Evolutionary conservation across 2,888 invertebrate species (phyloP), one percentile per base, ranked within the genome.

Genomic region (Parascotia fuliginaria): DNA sequence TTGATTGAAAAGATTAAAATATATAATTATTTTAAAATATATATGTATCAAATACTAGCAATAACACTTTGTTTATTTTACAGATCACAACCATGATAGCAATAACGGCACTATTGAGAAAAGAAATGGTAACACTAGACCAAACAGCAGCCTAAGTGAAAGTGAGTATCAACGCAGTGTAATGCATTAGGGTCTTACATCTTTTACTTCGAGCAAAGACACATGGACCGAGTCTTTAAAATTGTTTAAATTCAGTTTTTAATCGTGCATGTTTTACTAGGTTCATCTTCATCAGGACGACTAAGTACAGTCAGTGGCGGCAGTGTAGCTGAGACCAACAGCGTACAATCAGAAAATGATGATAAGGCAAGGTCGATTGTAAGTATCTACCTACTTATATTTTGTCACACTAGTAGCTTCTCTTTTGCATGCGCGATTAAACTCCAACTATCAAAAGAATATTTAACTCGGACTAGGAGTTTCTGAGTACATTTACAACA

Each of bases 321-420:
- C 24, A 97, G 97, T 69, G 92, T 96, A 0, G 96, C 96, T 0
- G 97, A 97, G 70, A 88, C 91, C 1, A 96, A 96, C 73, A 97
- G 97, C 45, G 96, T 96, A 0, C 96, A 96, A 75, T 97, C 97
- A 0, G 97, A 97, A 79, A 94, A 95, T 43, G 97, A 97, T 57
- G 97, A 97, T 45, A 94, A 96, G 65, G 83, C 90, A 7, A 81
- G 91, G 56, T 91, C 92, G 34, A 86, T 91, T 66, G 91, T 91
- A 77, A 89, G 89, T 83, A 41, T 12, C 12, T 2, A 19, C 5
- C 5, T 19, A 3, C 5, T 3, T 19, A 3, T 19, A 19, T 19
- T 19, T 19, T 3, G 2, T 19, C 19, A 19, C 5, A 5, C n/a
- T n/a, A n/a, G n/a, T n/a, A n/a, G n/a, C n/a, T n/a, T n/a, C n/a